phyloP scores from a whole-genome alignment of 2,888 invertebrate genomes.

The Dasysyrphus albostriatus region DNA sequence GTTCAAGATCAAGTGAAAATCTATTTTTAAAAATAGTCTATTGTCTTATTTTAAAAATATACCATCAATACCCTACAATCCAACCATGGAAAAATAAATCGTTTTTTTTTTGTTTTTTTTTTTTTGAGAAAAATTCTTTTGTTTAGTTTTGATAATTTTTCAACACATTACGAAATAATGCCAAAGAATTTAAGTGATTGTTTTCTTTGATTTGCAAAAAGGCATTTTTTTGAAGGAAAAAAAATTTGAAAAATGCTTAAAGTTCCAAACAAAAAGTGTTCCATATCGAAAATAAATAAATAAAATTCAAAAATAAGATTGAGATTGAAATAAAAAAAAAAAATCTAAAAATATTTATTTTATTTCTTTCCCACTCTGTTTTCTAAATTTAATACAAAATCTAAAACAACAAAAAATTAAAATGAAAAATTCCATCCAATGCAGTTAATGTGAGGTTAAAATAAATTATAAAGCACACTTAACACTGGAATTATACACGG shows the following conservation, averaged over 20 bases:
- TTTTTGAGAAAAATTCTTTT: slow-evolving; percentile 43
- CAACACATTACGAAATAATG: slow-evolving; percentile 39
- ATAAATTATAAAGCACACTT: slow-evolving; percentile 23
- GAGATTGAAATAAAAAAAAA: slow-evolving; percentile 24
- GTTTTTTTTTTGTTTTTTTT: background rate
- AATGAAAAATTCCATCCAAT: slow-evolving; percentile 46
- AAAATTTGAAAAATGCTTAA: background rate
- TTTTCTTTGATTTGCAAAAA: slow-evolving; percentile 17
- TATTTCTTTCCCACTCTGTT: slow-evolving; percentile 28
- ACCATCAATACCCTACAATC: background rate
- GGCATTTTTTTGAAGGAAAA: background rate
- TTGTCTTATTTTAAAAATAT: slow-evolving; percentile 62
- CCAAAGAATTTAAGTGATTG: slow-evolving; percentile 40
- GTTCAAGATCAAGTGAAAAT: slow-evolving; percentile 76
- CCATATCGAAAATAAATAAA: slow-evolving; percentile 33
- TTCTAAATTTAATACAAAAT: slow-evolving; percentile 19
- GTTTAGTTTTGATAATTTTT: slow-evolving; percentile 54
- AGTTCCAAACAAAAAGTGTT: slow-evolving; percentile 13
- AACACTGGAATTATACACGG: slow-evolving; percentile 38
- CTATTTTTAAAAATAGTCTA: slow-evolving; percentile 69
- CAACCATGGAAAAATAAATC: slow-evolving; percentile 39
- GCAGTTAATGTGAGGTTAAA: slow-evolving; percentile 40
- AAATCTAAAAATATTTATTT: slow-evolving; percentile 47
- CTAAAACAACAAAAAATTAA: slow-evolving; percentile 21
- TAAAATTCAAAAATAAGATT: slow-evolving; percentile 28